Conservation (phyloP, 2,113 vertebrate genomes). For the Rhizomys pruinosus region DNA sequence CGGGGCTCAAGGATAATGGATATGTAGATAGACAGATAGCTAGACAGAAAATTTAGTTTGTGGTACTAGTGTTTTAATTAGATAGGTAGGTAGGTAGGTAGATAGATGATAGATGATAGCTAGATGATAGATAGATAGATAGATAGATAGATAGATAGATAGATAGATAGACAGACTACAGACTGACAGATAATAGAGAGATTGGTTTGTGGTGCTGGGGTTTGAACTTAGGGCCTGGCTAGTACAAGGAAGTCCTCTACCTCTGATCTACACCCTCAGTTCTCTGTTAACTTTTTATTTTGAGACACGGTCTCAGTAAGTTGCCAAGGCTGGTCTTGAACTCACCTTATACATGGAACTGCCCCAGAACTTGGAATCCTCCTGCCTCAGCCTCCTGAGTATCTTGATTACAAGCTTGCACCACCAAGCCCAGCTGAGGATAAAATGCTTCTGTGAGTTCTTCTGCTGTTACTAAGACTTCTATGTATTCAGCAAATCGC, state of each 20-base stretch:
- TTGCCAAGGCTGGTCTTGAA: background rate
- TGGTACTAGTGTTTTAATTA: too few species aligned
- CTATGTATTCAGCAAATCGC: background rate
- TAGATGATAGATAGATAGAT: background rate
- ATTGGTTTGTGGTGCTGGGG: background rate
- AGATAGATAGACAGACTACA: too few species aligned
- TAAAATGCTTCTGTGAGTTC: background rate
- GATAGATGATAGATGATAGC: background rate
- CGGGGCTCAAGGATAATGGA: background rate
- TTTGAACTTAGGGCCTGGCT: background rate
- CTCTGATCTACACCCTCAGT: background rate
- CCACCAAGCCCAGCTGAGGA: background rate
- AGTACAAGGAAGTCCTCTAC: too few species aligned
- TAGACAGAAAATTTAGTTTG: too few species aligned
- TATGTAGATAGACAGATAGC: background rate
- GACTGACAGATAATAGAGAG: too few species aligned
- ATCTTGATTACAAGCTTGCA: background rate
- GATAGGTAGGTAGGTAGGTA: background rate
- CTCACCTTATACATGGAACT: background rate
- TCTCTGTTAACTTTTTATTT: background rate
- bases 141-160: too few species aligned
- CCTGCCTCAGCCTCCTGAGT: background rate
- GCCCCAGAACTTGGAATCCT: background rate
- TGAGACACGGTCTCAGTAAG: background rate
- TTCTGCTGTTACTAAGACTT: background rate